These are phyloP conservation scores for Drosophila maculinotata DNA, from an alignment of 2,888 invertebrate species.

Conservation along the genomic window DNA sequence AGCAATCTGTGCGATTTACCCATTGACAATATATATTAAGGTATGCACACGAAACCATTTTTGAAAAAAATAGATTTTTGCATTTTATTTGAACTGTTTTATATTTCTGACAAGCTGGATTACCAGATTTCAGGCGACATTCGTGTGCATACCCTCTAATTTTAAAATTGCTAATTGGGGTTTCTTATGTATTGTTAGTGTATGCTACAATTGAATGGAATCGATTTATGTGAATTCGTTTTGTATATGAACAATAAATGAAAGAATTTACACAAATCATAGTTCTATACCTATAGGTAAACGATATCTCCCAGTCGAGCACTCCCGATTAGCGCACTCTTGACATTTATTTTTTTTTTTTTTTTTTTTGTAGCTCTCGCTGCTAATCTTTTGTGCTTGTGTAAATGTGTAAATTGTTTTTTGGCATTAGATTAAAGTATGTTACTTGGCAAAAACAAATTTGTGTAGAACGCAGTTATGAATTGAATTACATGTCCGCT, in stretches of 20 bases:
- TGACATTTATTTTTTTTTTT: conserved; percentile 1
- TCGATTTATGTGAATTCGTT: too few species aligned
- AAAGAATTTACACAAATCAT: too few species aligned
- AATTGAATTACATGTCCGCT: conserved; percentile 70
- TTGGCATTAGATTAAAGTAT: conserved; percentile 36
- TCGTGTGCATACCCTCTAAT: not conserved
- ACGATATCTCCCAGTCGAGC: not conserved
- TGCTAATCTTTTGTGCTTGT: conserved; percentile 15
- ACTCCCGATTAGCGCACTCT: accelerated
- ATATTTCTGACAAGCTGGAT: conserved; percentile 7
- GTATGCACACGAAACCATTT: conserved; percentile 6
- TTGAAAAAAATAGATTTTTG: conserved; percentile 2
- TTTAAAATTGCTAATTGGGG: not conserved
- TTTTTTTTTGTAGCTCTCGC: conserved; percentile 5
- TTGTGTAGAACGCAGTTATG: not conserved
- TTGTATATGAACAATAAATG: too few species aligned
- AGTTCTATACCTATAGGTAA: too few species aligned
- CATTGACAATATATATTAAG: conserved; percentile 1
- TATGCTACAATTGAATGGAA: too few species aligned
- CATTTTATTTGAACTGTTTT: conserved; percentile 1
- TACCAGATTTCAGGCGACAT: conserved; percentile 7
- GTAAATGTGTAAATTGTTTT: conserved; percentile 33
- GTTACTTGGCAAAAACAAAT: conserved; percentile 28
- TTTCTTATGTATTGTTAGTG: not conserved
- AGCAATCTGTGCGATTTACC: not conserved